Base-by-base conservation (phyloP, 2,797 vertebrate species). In the Ctenopoma multispine region DNA sequence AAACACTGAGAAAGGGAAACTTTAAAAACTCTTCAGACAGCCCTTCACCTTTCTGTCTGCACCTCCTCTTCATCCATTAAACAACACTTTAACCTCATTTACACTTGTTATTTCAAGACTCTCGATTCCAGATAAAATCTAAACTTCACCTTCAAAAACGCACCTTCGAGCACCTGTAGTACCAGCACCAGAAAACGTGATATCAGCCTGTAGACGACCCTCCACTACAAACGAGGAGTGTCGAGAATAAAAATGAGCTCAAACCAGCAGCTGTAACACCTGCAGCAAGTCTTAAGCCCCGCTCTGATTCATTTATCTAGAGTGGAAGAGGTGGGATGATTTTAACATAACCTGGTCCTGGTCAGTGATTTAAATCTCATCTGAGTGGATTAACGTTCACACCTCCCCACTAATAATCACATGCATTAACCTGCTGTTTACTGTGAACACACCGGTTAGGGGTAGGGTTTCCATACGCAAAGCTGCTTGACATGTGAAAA, bases 11-110 rank as follows among this genome's bases (percentile, higher is more conserved):
- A 54, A 21, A 17, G 38, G 14, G 29, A 54, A 71, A 54, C 64
- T 75, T 54, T 14, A 43, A 53, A 40, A 63, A 50, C 21, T 59
- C 67, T 17, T 51, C 24, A 57, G 27, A 54, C 20, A 24, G 55
- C 11, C 11, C 27, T 21, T 72, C 57, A 47, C 47, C 46, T n/a
- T 6, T 29, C 29, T 11, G 23, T 27, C 41, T 2, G 10, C 21
- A 7, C 18, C 38, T 63, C 27, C 18, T 43, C 53, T 50, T 59
- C 59, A 49, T 34, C 59, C 11, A 17, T 44, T 63, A 18, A 43
- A 53, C 24, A 61, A 8, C 49, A 49, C 23, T 3, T 15, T 47
- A 17, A 53, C 40, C 54, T 24, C 40, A 4, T 68, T 75, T 46
- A 27, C 34, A 40, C n/a, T 46, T n/a, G 43, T 56, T 27, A 13